Base-by-base conservation (phyloP, 2,888 invertebrate species). In the Diarsia dahlii region DNA sequence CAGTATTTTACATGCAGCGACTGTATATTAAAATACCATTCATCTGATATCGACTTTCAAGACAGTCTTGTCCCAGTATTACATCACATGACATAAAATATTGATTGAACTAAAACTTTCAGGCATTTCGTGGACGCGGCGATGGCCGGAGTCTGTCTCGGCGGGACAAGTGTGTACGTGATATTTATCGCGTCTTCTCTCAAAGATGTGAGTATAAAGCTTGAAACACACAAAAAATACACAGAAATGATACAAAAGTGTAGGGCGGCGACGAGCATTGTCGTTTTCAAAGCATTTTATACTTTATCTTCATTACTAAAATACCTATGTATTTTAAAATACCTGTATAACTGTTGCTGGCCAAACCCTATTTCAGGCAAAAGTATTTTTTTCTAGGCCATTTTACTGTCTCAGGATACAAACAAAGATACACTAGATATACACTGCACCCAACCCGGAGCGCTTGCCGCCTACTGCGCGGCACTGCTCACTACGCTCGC, bases 161-260 rank as follows among this genome's bases (percentile, higher is more conserved):
- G 98, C 1, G 98, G 98, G 0, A 97, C 97, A n/a, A 98, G 98
- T 84, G 98, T 98, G 0, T 98, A 98, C 90, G 97, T 98, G 3
- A 97, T 98, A 54, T 98, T 98, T 90, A 97, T 98, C 74, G 97
- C 98, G 0, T 97, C 97, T 60, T 97, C 98, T 12, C 95, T 98
- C 23, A 96, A 97, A 92, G 97, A 97, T 93, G 98, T 98, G 89
- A 96, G 96, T 93, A 78, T 56, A 13, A 62, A 20, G 62, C 20
- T 12, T 1, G 62, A 6, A 20, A 39, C 20, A 62, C 20, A 39
- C 15, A 3, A 28, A 15, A 6, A 20, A 39, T 12, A 62, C 20
- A 39, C 15, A 3, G 58, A 15, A 15, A 1, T 18, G 18, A 60
- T 60, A 34, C 18, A 60, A 18, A 3, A 60, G 9, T 18, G 3